These are phyloP conservation scores for Caranx melampygus DNA, from an alignment of 2,113 vertebrate genomes.

Conservation along the genomic window DNA sequence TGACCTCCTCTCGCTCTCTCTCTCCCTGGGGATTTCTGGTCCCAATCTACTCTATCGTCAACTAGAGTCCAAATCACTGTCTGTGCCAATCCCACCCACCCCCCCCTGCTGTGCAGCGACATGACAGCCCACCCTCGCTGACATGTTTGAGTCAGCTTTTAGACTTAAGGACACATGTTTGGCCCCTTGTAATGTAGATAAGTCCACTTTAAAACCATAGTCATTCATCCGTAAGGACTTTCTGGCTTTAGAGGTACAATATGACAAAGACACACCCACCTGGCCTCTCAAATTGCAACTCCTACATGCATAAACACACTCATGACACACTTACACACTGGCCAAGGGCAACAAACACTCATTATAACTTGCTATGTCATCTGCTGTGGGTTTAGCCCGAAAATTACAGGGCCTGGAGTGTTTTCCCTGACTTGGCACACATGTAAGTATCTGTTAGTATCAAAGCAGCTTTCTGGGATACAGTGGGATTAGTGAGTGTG, in stretches of 20 bases:
- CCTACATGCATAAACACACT: constrained; percentile 46
- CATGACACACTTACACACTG: constrained; percentile 39
- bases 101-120: constrained; percentile 29
- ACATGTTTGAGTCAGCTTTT: constrained; percentile 47
- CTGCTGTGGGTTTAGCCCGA: constrained; percentile 70
- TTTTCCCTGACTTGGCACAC: constrained; percentile 77
- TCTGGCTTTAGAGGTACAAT: constrained; percentile 22
- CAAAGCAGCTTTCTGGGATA: constrained; percentile 73
- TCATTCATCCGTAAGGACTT: constrained; percentile 16
- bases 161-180: constrained; percentile 48
- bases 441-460: constrained; percentile 77
- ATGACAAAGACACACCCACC: constrained; percentile 53
- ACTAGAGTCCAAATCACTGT: constrained; percentile 59
- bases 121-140: constrained; percentile 39
- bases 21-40: constrained; percentile 43
- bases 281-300: constrained; percentile 65
- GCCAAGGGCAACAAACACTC: constrained; percentile 75
- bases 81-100: constrained; percentile 36
- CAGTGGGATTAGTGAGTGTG: constrained; percentile 75
- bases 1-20: constrained; percentile 50
- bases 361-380: constrained; percentile 78
- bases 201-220: constrained; percentile 34
- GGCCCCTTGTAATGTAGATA: constrained; percentile 29
- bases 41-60: constrained; percentile 49
- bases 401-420: constrained; percentile 73